Conservation (phyloP, 2,888 invertebrate genomes). For the Sinodicranocentrus sp. region DNA sequence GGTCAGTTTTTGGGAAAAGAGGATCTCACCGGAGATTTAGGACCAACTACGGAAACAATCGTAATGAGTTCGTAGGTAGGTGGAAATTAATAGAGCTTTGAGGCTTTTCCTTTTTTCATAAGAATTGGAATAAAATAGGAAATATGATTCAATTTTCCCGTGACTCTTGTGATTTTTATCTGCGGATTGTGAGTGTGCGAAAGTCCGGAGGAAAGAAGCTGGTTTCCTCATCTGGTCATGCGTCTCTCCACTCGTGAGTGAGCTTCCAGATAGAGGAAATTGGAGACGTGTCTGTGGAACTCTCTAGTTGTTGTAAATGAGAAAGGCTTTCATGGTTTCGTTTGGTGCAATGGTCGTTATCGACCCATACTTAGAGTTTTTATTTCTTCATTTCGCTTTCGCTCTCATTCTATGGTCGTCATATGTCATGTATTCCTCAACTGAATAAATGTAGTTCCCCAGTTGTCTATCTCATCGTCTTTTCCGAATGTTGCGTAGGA, state of each 20-base stretch:
- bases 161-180: too few species aligned
- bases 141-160: too few species aligned
- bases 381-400: not conserved
- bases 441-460: too few species aligned
- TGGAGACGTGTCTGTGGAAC: too few species aligned
- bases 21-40: conserved; percentile 3
- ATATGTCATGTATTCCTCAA: not conserved
- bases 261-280: too few species aligned
- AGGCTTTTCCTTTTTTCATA: too few species aligned
- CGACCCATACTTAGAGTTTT: conserved; percentile 5
- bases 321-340: not conserved
- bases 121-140: too few species aligned
- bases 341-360: conserved; percentile 1
- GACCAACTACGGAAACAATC: not conserved
- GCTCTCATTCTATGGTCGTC: conserved; percentile 4
- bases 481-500: too few species aligned
- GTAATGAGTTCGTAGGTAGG: too few species aligned
- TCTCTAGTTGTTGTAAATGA: not conserved
- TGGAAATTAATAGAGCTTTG: too few species aligned
- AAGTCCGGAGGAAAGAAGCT: not conserved
- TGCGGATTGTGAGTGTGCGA: too few species aligned
- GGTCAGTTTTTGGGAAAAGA: conserved; percentile 25
- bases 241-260: not conserved
- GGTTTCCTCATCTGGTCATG: conserved; percentile 3
- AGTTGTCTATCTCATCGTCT: too few species aligned